These are phyloP conservation scores for Adelges cooleyi DNA, from an alignment of 1,140 invertebrate genomes.

Conservation along the genomic window DNA sequence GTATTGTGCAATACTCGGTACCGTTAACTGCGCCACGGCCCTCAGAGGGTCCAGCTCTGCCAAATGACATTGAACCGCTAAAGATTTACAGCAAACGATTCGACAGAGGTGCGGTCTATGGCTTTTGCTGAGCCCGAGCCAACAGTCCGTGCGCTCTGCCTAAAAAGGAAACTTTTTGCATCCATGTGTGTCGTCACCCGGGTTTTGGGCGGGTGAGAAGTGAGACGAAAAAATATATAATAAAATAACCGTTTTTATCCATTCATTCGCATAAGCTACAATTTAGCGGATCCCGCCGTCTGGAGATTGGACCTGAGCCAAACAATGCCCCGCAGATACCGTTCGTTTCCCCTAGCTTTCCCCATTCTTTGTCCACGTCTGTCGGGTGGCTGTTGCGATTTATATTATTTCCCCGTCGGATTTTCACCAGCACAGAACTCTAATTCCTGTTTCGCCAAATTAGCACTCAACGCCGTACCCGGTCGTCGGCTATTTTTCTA, in stretches of 20 bases:
- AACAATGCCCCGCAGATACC: neutral
- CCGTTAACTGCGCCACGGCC: neutral
- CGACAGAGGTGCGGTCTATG: neutral
- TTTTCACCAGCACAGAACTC: slow-evolving; percentile 13
- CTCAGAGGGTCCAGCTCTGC: neutral
- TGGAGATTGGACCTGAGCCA: slow-evolving; percentile 1
- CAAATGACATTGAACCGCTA: slow-evolving; percentile 17
- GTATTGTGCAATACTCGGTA: too few species aligned
- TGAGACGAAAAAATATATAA: too few species aligned
- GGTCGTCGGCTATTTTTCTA: neutral
- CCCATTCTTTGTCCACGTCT: neutral
- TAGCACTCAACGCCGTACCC: slow-evolving; percentile 13
- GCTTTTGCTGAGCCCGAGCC: slow-evolving; percentile 15
- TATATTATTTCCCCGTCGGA: slow-evolving; percentile 3
- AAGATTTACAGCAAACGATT: slow-evolving; percentile 7
- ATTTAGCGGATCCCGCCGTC: slow-evolving; percentile 4
- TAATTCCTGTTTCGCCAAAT: slow-evolving; percentile 24
- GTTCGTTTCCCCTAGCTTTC: neutral
- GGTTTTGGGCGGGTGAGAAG: neutral
- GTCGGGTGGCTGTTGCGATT: neutral
- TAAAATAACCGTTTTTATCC: neutral
- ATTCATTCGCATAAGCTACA: slow-evolving; percentile 19
- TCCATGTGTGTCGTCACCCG: neutral
- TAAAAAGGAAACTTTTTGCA: slow-evolving; percentile 28
- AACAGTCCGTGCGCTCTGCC: slow-evolving; percentile 8